Conservation (phyloP, 2,797 vertebrate species). For the Gobionotothen gibberifrons region DNA sequence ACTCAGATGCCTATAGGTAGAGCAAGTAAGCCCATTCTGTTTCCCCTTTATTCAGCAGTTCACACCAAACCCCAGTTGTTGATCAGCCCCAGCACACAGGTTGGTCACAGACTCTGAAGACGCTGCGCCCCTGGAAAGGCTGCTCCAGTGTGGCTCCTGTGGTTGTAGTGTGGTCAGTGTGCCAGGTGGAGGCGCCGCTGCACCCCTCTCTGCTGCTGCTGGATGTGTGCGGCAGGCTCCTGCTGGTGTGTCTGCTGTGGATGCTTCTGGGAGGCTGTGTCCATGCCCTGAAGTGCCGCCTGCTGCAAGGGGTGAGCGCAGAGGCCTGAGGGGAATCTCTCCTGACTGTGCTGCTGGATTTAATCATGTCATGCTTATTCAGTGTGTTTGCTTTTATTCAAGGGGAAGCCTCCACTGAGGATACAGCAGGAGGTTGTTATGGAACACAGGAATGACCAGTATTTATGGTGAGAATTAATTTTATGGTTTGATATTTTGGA, state of each 20-base stretch:
- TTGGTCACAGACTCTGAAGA: constrained; percentile 18
- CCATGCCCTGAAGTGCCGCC: constrained; percentile 39
- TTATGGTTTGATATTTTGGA: background rate
- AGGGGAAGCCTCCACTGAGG: constrained; percentile 32
- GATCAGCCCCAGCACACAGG: background rate
- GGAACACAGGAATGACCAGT: constrained; percentile 30
- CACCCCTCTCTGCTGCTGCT: constrained; percentile 46
- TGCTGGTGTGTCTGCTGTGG: constrained; percentile 64
- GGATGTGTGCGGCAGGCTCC: constrained; percentile 52
- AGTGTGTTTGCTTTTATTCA: constrained; percentile 39
- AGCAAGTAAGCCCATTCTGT: background rate
- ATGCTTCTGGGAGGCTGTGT: constrained; percentile 46
- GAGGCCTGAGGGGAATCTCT: background rate
- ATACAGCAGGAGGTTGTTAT: constrained; percentile 28
- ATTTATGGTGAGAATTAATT: constrained; percentile 60
- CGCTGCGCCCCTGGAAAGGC: background rate
- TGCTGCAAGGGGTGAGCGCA: constrained; percentile 56
- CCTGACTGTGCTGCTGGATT: background rate
- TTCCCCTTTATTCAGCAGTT: background rate
- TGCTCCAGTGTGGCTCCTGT: constrained; percentile 53
- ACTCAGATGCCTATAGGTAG: no score
- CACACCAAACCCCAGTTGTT: constrained; percentile 13
- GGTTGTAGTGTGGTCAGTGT: constrained; percentile 65
- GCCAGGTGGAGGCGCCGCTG: constrained; percentile 73
- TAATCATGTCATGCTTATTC: constrained; percentile 2